Evolutionary conservation across 2,113 vertebrate species (phyloP), one percentile per base, ranked within the genome.

Genomic region (Archilochus colubris): DNA sequence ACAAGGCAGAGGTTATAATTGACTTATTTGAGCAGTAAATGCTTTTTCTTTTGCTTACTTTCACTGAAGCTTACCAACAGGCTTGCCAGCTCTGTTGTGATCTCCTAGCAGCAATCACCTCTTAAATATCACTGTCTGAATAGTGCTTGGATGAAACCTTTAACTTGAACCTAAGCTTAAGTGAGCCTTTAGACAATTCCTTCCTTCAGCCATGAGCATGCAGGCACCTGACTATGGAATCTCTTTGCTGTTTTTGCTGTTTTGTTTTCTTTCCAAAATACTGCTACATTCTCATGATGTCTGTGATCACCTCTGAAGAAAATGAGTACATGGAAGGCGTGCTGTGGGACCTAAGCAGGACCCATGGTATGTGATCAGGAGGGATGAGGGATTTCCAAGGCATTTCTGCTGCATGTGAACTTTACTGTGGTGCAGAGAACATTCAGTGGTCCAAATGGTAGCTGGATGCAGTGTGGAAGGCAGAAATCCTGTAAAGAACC

Each of bases 131-230:
- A 18, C 20, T 46, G 23, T 79, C 57, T 82, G 31, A 66, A 20
- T 23, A 91, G 68, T 13, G 21, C 12, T 81, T 64, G 33, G 61
- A 44, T 36, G n/a, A 92, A 84, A 64, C 31, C 30, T 84, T 72
- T 72, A 75, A 64, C 27, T 14, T 11, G 18, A 79, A 9, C 9
- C 12, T 15, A 51, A 62, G 23, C 55, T 64, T 16, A 69, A 62
- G 31, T 15, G 16, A 46, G 58, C 66, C 30, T 84, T 31, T 54
- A 43, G 19, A 33, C 23, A 75, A 27, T 21, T 63, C 28, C 15
- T 80, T 6, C 48, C 78, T 20, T 77, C 43, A 94, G 23, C 13
- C 10, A 4, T 12, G 19, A 54, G 19, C 0, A 0, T 0, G 1
- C 43, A 33, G 20, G n/a, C 48, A 69, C 31, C 38, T 43, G 22